Conservation (phyloP, 1,140 invertebrate species). For the Eueides isabella region DNA sequence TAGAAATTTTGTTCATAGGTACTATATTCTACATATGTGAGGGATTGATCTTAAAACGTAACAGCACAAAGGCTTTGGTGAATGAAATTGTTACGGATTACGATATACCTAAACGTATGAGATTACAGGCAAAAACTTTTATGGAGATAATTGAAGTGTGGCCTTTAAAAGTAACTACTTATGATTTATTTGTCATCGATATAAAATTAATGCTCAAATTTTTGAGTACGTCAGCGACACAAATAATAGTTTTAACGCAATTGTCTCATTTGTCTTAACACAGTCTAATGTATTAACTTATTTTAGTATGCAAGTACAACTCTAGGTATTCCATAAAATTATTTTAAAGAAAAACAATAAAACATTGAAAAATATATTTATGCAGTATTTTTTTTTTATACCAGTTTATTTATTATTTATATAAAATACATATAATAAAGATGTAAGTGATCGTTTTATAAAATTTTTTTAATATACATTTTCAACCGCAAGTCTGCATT, state of each 20-base stretch:
- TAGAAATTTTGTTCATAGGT: conserved; percentile 45
- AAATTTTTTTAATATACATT: no score
- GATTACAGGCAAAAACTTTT: conserved; percentile 60
- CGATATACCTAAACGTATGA: conserved; percentile 50
- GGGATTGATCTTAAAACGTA: conserved; percentile 44
- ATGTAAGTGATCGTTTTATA: no score
- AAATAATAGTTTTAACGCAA: conserved; percentile 65
- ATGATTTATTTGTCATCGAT: conserved; percentile 62
- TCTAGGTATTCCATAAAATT: no score
- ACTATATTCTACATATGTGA: conserved; percentile 55
- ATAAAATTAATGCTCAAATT: conserved; percentile 61
- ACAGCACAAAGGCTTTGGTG: conserved; percentile 52
- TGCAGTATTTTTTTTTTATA: no score
- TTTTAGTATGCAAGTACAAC: no score
- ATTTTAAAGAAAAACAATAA: no score
- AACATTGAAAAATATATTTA: no score
- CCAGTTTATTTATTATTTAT: no score
- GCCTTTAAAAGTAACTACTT: conserved; percentile 53
- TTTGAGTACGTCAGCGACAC: conserved; percentile 59
- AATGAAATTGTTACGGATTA: conserved; percentile 68
- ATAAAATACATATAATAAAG: no score
- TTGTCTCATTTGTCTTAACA: conserved; percentile 42
- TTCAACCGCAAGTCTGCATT: no score
- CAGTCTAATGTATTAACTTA: no score
- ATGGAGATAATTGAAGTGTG: conserved; percentile 60